Conservation (phyloP, 1,140 invertebrate species). For the Sarcophaga peregrina region DNA sequence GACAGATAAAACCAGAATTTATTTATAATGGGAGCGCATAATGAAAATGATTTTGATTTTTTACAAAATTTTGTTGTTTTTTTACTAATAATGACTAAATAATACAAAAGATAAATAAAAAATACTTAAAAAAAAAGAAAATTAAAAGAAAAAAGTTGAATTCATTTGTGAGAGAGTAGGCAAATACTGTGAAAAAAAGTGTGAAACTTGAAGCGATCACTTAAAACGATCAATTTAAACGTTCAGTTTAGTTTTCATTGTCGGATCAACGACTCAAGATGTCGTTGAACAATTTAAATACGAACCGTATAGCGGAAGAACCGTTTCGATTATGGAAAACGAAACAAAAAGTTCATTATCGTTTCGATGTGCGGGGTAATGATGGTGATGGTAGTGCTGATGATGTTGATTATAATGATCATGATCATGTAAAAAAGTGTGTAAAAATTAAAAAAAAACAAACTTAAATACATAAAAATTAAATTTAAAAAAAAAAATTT, state of each 20-base stretch:
- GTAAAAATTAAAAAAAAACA: conserved; percentile 29
- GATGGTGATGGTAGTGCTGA: background rate
- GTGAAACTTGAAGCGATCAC: background rate
- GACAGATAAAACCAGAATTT: background rate
- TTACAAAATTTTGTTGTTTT: background rate
- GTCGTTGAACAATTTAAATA: conserved; percentile 58
- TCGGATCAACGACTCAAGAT: conserved; percentile 47
- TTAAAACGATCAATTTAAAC: background rate
- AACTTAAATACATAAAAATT: conserved; percentile 10
- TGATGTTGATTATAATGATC: background rate
- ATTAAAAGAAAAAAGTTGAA: background rate
- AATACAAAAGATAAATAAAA: conserved; percentile 9
- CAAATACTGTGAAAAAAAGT: background rate
- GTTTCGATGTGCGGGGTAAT: conserved; percentile 52
- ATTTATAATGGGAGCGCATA: background rate
- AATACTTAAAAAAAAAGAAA: background rate
- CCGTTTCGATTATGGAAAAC: conserved; percentile 58
- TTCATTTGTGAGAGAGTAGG: background rate
- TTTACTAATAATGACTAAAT: background rate
- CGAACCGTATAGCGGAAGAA: conserved; percentile 48
- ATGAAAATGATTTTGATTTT: background rate
- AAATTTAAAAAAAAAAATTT: conserved; percentile 21
- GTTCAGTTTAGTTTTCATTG: background rate
- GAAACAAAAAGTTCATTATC: conserved; percentile 62
- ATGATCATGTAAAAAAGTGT: conserved; percentile 38